phyloP scores from a whole-genome alignment of 2,888 invertebrate species.

The Diadegma fenestrale region DNA sequence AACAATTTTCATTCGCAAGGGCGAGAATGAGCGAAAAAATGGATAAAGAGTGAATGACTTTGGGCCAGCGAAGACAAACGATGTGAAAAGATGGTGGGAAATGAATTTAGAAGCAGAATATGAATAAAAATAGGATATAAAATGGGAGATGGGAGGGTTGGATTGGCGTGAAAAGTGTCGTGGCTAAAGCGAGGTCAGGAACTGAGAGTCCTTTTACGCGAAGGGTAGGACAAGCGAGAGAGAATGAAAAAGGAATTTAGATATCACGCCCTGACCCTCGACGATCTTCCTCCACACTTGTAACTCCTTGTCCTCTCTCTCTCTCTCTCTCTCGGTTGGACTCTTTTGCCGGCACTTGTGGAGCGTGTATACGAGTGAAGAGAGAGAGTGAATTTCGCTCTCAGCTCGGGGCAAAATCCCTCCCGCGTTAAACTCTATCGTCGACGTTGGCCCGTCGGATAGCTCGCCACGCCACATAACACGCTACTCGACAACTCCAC shows the following conservation, averaged over 20 bases:
- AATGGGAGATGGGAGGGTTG: not conserved
- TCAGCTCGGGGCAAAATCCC: conserved; percentile 73
- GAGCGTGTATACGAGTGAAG: not conserved
- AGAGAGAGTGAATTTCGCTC: conserved; percentile 45
- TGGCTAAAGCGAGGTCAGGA: conserved; percentile 1
- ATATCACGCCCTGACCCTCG: conserved; percentile 75
- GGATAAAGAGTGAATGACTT: not conserved
- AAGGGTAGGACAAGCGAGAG: conserved; percentile 49
- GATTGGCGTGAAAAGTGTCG: not conserved
- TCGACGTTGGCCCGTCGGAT: conserved; percentile 51
- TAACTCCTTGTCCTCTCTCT: conserved; percentile 38
- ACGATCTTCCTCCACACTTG: conserved; percentile 52
- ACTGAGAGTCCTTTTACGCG: not conserved
- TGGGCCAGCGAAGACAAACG: not conserved
- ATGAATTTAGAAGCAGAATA: not conserved
- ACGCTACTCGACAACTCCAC: conserved; percentile 66
- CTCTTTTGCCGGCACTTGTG: conserved; percentile 5
- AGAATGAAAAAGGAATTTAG: conserved; percentile 70
- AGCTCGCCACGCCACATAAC: conserved; percentile 54
- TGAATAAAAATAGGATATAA: not conserved
- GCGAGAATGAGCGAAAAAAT: too few relatives aligned
- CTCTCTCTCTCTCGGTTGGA: conserved; percentile 39
- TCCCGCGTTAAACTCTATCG: conserved; percentile 69
- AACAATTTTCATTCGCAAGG: too few relatives aligned
- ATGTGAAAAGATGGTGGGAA: not conserved